A percentile compares a stretch with the other conserved stretches of the same genome.
Conservation (phyloP, 2,113 vertebrate genomes). For the Scomber japonicus region DNA sequence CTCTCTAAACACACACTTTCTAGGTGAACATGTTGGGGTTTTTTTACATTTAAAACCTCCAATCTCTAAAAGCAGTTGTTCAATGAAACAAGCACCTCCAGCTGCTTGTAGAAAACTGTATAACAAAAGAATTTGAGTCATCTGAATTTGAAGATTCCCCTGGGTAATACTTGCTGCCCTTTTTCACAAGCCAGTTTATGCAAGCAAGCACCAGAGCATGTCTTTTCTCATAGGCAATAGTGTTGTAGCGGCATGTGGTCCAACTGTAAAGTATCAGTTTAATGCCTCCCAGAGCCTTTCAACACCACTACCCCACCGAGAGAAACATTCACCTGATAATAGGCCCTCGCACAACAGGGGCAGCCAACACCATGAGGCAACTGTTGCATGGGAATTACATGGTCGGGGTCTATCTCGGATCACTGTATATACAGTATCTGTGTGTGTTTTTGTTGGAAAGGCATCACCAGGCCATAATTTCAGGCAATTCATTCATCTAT, state of each 20-base stretch:
- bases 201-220: conserved; percentile 8
- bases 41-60: neutral
- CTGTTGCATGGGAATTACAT: conserved; percentile 30
- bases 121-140: neutral
- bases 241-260: conserved; percentile 58
- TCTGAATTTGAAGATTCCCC: neutral
- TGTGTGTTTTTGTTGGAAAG: neutral
- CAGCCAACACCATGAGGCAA: conserved; percentile 34
- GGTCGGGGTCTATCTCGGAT: conserved; percentile 18
- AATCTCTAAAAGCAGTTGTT: neutral
- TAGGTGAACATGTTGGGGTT: neutral
- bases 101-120: neutral
- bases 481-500: neutral
- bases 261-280: conserved; percentile 44
- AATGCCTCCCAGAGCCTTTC: conserved; percentile 35
- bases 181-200: neutral
- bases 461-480: neutral
- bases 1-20: neutral
- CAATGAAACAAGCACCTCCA: neutral
- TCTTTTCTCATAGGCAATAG: conserved; percentile 26
- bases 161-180: neutral
- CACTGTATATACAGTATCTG: neutral
- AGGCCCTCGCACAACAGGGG: conserved; percentile 21
- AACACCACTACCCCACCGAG: conserved; percentile 39
- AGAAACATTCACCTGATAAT: conserved; percentile 49